A percentile compares a stretch with the other conserved stretches of the same genome.
These are phyloP conservation scores for Notechis scutatus DNA, from an alignment of 2,113 vertebrate genomes.

Conservation along the genomic window DNA sequence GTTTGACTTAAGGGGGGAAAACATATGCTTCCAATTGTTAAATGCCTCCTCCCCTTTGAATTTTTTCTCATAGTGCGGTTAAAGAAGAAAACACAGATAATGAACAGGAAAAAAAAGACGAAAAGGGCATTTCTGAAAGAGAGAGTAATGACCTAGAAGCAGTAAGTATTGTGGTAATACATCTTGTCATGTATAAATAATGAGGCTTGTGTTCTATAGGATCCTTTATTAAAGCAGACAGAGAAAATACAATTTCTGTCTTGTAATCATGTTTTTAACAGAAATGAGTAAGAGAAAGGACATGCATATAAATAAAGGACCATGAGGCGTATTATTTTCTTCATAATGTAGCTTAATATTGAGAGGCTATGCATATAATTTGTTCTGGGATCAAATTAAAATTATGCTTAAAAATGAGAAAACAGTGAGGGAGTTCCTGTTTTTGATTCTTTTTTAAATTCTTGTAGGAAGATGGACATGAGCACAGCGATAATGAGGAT, in stretches of 20 bases:
- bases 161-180: slow-evolving; percentile 67
- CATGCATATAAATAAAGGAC: background rate
- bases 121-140: slow-evolving; percentile 77
- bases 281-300: background rate
- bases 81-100: slow-evolving; percentile 86
- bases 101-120: slow-evolving; percentile 83
- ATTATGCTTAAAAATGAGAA: background rate
- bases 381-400: background rate
- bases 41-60: slow-evolving; percentile 6
- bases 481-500: slow-evolving; percentile 89
- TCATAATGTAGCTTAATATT: background rate
- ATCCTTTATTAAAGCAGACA: background rate
- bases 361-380: background rate
- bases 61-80: slow-evolving; percentile 68
- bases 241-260: background rate
- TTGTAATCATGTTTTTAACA: background rate
- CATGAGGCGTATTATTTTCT: background rate
- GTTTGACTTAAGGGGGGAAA: background rate
- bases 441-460: rapidly evolving
- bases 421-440: background rate
- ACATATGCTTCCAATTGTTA: slow-evolving; percentile 29
- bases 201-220: background rate
- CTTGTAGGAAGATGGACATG: slow-evolving; percentile 82
- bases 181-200: background rate
- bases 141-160: slow-evolving; percentile 77